Evolutionary conservation across 1,140 invertebrate genomes (phyloP), one percentile per base, ranked within the genome.

Genomic region (Temnothorax curvispinosus): DNA sequence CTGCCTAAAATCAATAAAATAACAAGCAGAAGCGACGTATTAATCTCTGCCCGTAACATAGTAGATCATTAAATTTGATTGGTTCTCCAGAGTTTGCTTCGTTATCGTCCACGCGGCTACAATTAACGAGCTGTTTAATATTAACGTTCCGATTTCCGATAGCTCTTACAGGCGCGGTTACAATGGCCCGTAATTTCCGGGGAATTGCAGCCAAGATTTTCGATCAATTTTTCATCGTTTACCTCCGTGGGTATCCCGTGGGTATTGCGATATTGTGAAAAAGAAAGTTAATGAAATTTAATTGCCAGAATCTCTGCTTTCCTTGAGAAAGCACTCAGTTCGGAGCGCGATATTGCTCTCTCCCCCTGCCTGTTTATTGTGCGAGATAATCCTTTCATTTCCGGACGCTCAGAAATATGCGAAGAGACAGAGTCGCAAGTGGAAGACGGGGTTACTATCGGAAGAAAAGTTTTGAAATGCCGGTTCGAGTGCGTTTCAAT

Each of bases 41-140:
- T 74, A 74, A 41, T 82, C 52, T 60, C 54, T 15, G 41, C 18
- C 15, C 27, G 41, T 67, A 41, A 60, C 44, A 82, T 74, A 58
- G 60, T 27, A 74, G 67, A 27, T 50, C 80, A 82, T 82, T 82
- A 82, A 82, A 74, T 82, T 74, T 82, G 56, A 84, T 84, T 75
- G 67, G 80, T 50, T 62, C 56, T 41, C 78, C 18, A 21, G 27
- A 50, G 69, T 60, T 60, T 75, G 52, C 80, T 58, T 58, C 78
- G 65, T 82, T 82, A 82, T 84, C 69, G 52, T 60, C 27, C 67
- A 58, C 18, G 41, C 21, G 27, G 38, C 27, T 65, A 60, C 67
- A 84, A 84, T 84, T 84, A 84, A 84, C 54, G 44, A 84, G 18
- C 52, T 75, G 50, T 84, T 75, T 84, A 84, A 84, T 84, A 84